These are phyloP conservation scores for Myiozetetes cayanensis DNA, from an alignment of 2,113 vertebrate species.

Conservation along the genomic window DNA sequence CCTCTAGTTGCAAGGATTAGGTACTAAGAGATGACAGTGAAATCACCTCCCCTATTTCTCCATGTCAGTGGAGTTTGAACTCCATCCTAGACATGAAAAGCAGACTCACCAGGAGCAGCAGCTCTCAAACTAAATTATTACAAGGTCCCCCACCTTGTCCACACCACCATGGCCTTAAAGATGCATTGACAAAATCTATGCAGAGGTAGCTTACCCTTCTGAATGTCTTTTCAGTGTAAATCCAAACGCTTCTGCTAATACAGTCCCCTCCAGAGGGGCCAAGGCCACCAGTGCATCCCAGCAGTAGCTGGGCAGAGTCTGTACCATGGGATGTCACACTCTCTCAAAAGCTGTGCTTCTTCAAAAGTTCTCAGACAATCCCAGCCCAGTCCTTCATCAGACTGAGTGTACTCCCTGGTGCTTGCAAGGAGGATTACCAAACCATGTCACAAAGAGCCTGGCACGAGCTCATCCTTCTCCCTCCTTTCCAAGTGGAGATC, in stretches of 20 bases:
- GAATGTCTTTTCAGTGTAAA: not conserved
- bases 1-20: not conserved
- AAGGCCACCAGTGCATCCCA: not conserved
- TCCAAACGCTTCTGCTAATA: not conserved
- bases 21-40: not conserved
- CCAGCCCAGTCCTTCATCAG: not conserved
- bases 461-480: not conserved
- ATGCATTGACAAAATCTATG: not conserved
- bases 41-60: not conserved
- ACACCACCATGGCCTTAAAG: not conserved
- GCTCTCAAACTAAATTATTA: not conserved
- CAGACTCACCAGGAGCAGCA: not conserved
- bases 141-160: not conserved
- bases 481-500: not conserved
- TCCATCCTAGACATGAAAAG: not conserved
- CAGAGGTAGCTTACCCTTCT: not conserved
- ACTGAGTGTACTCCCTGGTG: rapidly evolving
- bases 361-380: not conserved
- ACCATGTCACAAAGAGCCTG: not conserved
- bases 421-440: not conserved
- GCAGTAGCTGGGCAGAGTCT: not conserved
- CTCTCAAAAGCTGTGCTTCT: not conserved
- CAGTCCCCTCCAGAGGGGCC: not conserved
- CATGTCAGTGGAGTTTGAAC: not conserved
- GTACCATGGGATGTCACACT: too few relatives aligned